phyloP scores from a whole-genome alignment of 2,888 invertebrate genomes.

The Athetis lepigone region DNA sequence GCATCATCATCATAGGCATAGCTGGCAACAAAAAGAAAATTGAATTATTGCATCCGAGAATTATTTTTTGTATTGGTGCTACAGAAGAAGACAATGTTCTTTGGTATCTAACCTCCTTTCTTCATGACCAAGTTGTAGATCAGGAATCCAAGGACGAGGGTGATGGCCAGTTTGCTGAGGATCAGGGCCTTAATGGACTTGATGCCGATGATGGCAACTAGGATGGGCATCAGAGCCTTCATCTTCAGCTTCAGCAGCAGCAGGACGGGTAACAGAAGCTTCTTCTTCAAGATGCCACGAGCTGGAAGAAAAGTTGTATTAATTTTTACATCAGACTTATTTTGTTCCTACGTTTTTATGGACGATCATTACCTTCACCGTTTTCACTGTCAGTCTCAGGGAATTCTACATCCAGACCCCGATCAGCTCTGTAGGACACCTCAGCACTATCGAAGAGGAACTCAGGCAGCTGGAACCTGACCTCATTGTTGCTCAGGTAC shows the following conservation, averaged over 20 bases:
- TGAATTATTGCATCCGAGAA: not conserved
- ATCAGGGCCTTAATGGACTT: conserved; percentile 96
- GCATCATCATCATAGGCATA: conserved; percentile 93
- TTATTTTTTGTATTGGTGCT: not conserved
- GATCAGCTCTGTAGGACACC: conserved; percentile 92
- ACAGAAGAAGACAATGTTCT: not conserved
- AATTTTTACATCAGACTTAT: conserved; percentile 21
- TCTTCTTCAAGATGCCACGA: conserved; percentile 95
- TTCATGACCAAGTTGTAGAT: conserved; percentile 94
- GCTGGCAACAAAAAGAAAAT: conserved; percentile 79
- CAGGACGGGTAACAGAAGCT: conserved; percentile 94
- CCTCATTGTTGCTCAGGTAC: conserved; percentile 94
- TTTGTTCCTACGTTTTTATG: not conserved
- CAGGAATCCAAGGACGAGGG: conserved; percentile 95
- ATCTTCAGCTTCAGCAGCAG: conserved; percentile 95
- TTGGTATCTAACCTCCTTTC: conserved; percentile 92
- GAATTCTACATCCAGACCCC: conserved; percentile 92
- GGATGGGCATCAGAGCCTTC: conserved; percentile 95
- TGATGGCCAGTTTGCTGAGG: conserved; percentile 95
- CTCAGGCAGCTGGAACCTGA: conserved; percentile 93
- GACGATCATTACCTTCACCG: conserved; percentile 86
- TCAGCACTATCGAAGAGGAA: conserved; percentile 93
- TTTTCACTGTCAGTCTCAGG: conserved; percentile 88
- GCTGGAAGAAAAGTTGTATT: conserved; percentile 85
- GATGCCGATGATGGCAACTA: conserved; percentile 94